Percentiles rank a stretch among this genome's conserved stretches.
Conservation (phyloP, 1,140 invertebrate genomes). For the Conus betulinus region DNA sequence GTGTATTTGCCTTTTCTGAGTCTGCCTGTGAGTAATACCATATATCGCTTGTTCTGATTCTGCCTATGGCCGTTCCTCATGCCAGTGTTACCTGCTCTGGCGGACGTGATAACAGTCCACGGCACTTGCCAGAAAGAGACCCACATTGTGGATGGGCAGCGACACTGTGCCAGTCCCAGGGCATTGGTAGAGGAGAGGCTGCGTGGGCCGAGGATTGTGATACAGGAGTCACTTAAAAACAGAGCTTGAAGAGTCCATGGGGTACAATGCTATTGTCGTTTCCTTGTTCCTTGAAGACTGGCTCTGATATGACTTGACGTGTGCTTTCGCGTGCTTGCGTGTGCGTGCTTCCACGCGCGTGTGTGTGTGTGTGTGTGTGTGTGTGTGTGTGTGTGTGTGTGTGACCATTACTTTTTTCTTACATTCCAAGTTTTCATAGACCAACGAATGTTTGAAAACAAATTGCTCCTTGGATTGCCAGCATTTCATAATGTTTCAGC, state of each 20-base stretch:
- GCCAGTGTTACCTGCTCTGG: no score
- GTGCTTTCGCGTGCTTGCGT: neutral
- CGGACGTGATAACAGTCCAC: no score
- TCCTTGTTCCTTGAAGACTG: neutral
- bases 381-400: slow-evolving; percentile 11
- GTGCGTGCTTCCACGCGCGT: neutral
- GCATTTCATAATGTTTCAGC: no score
- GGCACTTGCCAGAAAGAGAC: neutral
- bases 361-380: neutral
- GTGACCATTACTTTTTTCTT: neutral
- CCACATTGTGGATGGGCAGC: neutral
- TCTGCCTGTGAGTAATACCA: no score
- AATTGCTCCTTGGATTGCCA: neutral
- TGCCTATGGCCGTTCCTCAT: no score
- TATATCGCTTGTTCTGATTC: no score
- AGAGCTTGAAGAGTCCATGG: neutral
- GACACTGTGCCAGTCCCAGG: no score
- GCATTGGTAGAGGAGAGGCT: no score
- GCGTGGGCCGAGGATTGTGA: neutral
- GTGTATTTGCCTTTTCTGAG: no score
- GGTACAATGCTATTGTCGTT: no score
- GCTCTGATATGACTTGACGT: neutral
- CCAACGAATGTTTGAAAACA: neutral
- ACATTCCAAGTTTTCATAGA: no score
- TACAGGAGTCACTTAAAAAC: neutral